Conservation (phyloP, 2,113 vertebrate species). For the Notothenia rossii region DNA sequence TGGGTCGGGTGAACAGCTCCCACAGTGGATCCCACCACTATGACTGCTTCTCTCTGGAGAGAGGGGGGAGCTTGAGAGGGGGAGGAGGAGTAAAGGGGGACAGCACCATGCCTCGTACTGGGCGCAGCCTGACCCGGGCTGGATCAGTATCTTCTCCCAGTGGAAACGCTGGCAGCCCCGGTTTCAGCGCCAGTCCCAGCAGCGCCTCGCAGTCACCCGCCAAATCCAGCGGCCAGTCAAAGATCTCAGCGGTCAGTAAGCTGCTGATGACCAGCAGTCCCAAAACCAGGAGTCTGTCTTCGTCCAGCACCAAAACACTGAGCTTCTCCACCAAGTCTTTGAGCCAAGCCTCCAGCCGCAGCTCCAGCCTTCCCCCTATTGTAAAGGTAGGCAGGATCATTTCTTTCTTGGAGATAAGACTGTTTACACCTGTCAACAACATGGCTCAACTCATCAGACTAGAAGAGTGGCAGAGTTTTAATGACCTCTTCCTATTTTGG, state of each 20-base stretch:
- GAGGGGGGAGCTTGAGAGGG: slow-evolving; percentile 89
- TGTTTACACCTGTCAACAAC: neutral
- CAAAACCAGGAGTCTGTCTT: slow-evolving; percentile 91
- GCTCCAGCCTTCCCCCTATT: slow-evolving; percentile 88
- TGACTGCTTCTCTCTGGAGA: slow-evolving; percentile 93
- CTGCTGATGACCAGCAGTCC: slow-evolving; percentile 95
- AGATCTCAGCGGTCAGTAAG: slow-evolving; percentile 96
- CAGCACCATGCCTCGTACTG: slow-evolving; percentile 90
- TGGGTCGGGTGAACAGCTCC: slow-evolving; percentile 83
- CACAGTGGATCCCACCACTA: slow-evolving; percentile 85
- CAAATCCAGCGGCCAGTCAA: slow-evolving; percentile 88
- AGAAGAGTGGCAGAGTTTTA: neutral
- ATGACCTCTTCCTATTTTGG: neutral
- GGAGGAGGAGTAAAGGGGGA: slow-evolving; percentile 85
- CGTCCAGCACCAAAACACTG: slow-evolving; percentile 93
- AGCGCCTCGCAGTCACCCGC: slow-evolving; percentile 86
- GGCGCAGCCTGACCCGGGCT: slow-evolving; percentile 88
- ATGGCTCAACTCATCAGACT: neutral
- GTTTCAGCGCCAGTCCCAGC: slow-evolving; percentile 57
- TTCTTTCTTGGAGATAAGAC: neutral
- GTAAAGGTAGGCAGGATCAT: slow-evolving; percentile 84
- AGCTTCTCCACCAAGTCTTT: slow-evolving; percentile 98
- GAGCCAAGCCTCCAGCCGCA: slow-evolving; percentile 91
- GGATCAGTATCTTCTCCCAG: slow-evolving; percentile 82
- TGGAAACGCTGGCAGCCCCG: slow-evolving; percentile 40